A percentile compares a stretch with the other conserved stretches of the same genome.
Evolutionary conservation across 2,113 vertebrate species (phyloP).

Genomic region (Bubo bubo): DNA sequence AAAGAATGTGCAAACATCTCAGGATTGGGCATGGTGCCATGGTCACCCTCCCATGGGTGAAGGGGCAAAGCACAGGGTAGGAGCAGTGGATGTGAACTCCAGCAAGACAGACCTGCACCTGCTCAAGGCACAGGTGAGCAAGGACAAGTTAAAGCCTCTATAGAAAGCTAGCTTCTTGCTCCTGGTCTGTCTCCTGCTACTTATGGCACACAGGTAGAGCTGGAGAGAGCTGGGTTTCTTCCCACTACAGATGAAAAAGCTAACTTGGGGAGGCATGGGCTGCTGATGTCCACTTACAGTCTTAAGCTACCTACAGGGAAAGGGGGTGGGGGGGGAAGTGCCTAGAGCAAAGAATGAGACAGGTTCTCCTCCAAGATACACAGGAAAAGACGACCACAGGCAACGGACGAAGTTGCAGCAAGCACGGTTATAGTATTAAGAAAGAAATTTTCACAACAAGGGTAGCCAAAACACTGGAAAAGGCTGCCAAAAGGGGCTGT

Average conservation of each 20-base stretch:
- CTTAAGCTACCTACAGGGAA: neutral
- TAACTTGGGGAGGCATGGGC: rapidly evolving
- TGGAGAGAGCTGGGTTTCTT: neutral
- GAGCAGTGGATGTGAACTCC: neutral
- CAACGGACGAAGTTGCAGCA: neutral
- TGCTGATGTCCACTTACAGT: neutral
- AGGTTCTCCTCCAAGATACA: neutral
- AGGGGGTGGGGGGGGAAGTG: rapidly evolving
- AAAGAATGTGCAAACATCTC: neutral
- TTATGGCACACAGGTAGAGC: neutral
- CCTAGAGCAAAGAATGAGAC: neutral
- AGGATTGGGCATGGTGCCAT: rapidly evolving
- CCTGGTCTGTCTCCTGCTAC: neutral
- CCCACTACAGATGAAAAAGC: neutral
- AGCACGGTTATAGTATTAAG: neutral
- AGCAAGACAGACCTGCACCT: neutral
- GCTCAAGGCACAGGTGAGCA: neutral
- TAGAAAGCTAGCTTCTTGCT: neutral
- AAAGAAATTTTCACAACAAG: neutral
- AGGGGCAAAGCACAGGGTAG: neutral
- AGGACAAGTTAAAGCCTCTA: neutral
- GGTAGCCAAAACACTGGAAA: neutral
- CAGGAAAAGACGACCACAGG: neutral
- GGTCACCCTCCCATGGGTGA: neutral
- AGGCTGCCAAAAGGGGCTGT: neutral